A percentile compares a stretch with the other conserved stretches of the same genome.
phyloP scores from a whole-genome alignment of 2,797 vertebrate genomes.

The Malurus splendens region DNA sequence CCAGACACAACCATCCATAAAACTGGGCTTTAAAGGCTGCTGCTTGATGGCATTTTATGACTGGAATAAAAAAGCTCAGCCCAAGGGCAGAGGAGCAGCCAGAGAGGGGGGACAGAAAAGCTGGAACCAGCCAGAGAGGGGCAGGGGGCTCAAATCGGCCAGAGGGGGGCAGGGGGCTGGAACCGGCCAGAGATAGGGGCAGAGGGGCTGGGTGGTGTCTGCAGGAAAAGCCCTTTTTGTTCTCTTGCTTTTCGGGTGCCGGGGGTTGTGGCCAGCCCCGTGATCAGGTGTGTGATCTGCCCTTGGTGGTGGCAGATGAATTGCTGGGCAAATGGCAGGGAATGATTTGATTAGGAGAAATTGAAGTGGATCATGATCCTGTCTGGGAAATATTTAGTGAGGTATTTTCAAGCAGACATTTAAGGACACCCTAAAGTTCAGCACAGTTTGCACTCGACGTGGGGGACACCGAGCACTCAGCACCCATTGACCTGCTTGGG shows the following conservation, averaged over 20 bases:
- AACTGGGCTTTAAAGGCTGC: not conserved
- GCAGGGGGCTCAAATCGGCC: too few species aligned
- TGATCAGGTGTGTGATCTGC: not conserved
- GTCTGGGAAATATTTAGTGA: not conserved
- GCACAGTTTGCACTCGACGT: not conserved
- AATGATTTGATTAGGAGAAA: not conserved
- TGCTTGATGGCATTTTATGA: not conserved
- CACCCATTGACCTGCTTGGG: not conserved
- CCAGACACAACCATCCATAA: not conserved
- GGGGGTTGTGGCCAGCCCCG: not conserved
- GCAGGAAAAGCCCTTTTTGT: not conserved
- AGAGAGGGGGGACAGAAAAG: not conserved
- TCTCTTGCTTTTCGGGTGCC: not conserved
- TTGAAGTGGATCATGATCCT: not conserved
- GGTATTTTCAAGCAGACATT: not conserved
- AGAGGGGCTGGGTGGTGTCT: not conserved
- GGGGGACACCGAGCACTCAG: not conserved
- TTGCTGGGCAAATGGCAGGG: not conserved
- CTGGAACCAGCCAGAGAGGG: not conserved
- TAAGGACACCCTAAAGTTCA: not conserved
- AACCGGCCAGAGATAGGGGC: not conserved
- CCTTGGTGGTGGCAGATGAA: not conserved
- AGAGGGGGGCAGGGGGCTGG: not conserved
- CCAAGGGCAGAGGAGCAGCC: not conserved
- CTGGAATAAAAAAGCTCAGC: not conserved